Evolutionary conservation across 2,797 vertebrate species (phyloP), one percentile per base, ranked within the genome.

Genomic region (Enteromius radiatus): DNA sequence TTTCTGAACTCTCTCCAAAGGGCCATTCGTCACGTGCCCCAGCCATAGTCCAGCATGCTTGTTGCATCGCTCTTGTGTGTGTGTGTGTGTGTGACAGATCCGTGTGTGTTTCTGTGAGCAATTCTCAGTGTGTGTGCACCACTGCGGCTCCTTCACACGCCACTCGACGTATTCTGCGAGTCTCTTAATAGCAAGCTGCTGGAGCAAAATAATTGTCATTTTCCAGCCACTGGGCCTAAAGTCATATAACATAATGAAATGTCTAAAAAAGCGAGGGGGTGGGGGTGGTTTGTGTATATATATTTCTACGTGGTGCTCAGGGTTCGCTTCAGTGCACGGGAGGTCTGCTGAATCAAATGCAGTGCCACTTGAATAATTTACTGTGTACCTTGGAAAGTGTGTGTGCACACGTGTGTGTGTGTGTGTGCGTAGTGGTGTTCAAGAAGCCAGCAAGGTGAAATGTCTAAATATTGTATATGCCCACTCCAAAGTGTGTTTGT

Each of bases 131-230:
- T 36, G 82, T 36, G 79, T 76, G 64, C 79, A 81, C 86, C 79
- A 87, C 87, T 87, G 89, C 84, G 49, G 87, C 82, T 89, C 76
- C 86, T 87, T 73, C 84, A 89, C 90, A 92, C 84, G 81, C 90
- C 90, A 91, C 93, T 91, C 90, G 86, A 90, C 91, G 91, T 92
- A 92, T 93, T 93, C 92, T 91, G 90, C 89, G 89, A 90, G 91
- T 91, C 91, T 92, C 91, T 93, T 95, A 94, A 95, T 95, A 94
- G 94, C 91, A 92, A 93, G 92, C 93, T 93, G 93, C 93, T 93
- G 92, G 92, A 95, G 94, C 94, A 94, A 94, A 95, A 95, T 95
- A 94, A 95, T 94, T 95, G 94, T 95, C 93, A 94, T 95, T 96
- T 95, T 95, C 93, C 94, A 95, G 94, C 94, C 94, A 94, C 93